Percentiles rank a stretch among this genome's conserved stretches.
Evolutionary conservation across 64 coral and sea anemone genomes (phyloP).

Genomic region (Catalaphyllia jardinei): DNA sequence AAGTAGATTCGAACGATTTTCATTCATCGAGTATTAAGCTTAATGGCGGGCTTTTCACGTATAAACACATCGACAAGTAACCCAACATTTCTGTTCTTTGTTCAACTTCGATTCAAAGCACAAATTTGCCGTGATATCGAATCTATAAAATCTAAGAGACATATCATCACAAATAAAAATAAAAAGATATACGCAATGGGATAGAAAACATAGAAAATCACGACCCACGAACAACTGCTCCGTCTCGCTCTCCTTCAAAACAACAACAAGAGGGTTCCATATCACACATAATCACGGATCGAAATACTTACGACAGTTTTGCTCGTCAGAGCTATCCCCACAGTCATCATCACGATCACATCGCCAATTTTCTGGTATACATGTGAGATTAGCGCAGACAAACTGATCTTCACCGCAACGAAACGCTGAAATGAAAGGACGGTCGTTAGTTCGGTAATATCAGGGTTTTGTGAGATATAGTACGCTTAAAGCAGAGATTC

Average conservation of each 20-base stretch:
- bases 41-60: neutral
- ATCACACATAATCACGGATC: constrained; percentile 13
- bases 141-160: neutral
- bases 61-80: constrained; percentile 1
- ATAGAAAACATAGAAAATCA: neutral
- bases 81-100: neutral
- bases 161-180: neutral
- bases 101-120: neutral
- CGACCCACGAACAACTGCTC: neutral
- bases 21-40: neutral
- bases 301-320: constrained; percentile 72
- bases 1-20: neutral
- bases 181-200: neutral
- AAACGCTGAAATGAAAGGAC: constrained; percentile 31
- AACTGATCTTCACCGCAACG: constrained; percentile 34
- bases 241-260: neutral
- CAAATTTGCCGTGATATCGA: neutral
- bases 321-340: constrained; percentile 67
- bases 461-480: neutral
- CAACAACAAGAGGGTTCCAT: neutral
- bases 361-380: constrained; percentile 64
- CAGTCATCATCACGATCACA: constrained; percentile 80
- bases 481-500: neutral
- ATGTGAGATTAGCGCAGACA: constrained; percentile 62
- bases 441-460: too few relatives aligned